These are phyloP conservation scores for Uropsilus gracilis DNA, from an alignment of 2,113 vertebrate genomes.

Conservation along the genomic window DNA sequence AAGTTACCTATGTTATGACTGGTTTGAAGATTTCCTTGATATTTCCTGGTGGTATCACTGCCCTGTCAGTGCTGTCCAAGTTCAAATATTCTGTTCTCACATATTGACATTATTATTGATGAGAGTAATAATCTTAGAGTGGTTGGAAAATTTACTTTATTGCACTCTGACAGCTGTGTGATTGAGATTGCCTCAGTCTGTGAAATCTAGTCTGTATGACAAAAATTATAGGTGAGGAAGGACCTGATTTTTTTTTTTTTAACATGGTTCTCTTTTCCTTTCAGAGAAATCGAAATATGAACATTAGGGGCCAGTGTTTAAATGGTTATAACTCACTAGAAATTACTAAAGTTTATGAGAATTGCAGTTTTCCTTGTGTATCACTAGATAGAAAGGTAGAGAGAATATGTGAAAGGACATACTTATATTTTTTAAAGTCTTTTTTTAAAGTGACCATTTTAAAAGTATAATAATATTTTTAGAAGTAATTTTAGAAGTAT, in stretches of 20 bases:
- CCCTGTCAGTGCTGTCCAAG: conserved; percentile 55
- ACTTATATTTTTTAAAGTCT: conserved; percentile 19
- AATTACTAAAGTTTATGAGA: conserved; percentile 46
- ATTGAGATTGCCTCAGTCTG: conserved; percentile 57
- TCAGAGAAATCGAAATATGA: conserved; percentile 17
- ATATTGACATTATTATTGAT: conserved; percentile 64
- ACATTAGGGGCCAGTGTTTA: conserved; percentile 83
- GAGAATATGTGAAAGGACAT: background rate
- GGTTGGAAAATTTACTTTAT: conserved; percentile 55
- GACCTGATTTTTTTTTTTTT: conserved; percentile 39
- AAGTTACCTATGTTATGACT: conserved; percentile 50
- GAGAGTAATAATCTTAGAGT: conserved; percentile 67
- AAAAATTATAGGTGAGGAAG: conserved; percentile 58
- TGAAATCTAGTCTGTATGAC: conserved; percentile 63
- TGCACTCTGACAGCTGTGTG: conserved; percentile 64
- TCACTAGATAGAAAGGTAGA: background rate
- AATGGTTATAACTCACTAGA: conserved; percentile 75
- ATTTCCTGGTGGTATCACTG: conserved; percentile 36
- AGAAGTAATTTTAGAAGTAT: background rate
- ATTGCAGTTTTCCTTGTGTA: background rate
- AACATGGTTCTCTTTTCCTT: background rate
- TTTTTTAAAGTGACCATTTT: background rate
- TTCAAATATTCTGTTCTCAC: conserved; percentile 53
- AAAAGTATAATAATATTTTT: background rate
- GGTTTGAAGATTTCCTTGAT: conserved; percentile 8